These are phyloP conservation scores for Melikaiella ostensackeni DNA, from an alignment of 2,888 invertebrate genomes.

Conservation along the genomic window DNA sequence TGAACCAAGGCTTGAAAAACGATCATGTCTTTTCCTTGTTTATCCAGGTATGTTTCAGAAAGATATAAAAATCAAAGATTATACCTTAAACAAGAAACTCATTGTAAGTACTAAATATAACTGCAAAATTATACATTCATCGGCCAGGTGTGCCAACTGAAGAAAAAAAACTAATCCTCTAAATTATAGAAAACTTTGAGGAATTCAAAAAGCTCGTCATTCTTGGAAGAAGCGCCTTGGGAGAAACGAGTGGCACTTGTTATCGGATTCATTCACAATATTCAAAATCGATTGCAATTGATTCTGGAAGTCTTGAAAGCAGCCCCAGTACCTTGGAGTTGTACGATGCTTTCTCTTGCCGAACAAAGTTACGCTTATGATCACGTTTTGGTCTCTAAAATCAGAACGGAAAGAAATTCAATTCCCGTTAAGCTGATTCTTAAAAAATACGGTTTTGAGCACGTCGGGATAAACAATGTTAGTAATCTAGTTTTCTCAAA, in stretches of 20 bases:
- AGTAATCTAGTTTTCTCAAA: constrained; percentile 48
- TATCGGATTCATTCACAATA: constrained; percentile 67
- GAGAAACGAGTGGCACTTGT: constrained; percentile 67
- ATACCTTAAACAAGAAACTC: too few species aligned
- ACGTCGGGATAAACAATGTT: constrained; percentile 70
- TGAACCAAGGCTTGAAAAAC: constrained; percentile 74
- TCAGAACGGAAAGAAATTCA: constrained; percentile 72
- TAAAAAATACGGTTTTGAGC: constrained; percentile 76
- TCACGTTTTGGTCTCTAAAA: constrained; percentile 72
- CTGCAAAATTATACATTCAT: too few species aligned
- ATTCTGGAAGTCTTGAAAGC: constrained; percentile 69
- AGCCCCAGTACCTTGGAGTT: constrained; percentile 76
- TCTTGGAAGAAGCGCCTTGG: constrained; percentile 73
- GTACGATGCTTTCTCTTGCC: constrained; percentile 66
- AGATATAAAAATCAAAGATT: not conserved
- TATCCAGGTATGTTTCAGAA: constrained; percentile 71
- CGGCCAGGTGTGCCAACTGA: not conserved
- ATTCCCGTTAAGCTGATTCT: constrained; percentile 77
- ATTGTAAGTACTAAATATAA: too few species aligned
- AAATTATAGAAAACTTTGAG: constrained; percentile 61
- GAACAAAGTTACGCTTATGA: constrained; percentile 66
- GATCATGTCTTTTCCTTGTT: constrained; percentile 76
- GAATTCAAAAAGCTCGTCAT: constrained; percentile 70
- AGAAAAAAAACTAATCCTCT: not conserved
- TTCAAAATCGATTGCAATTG: constrained; percentile 69